A percentile compares a stretch with the other conserved stretches of the same genome.
Conservation (phyloP, 2,113 vertebrate genomes). For the Lonchura striata region DNA sequence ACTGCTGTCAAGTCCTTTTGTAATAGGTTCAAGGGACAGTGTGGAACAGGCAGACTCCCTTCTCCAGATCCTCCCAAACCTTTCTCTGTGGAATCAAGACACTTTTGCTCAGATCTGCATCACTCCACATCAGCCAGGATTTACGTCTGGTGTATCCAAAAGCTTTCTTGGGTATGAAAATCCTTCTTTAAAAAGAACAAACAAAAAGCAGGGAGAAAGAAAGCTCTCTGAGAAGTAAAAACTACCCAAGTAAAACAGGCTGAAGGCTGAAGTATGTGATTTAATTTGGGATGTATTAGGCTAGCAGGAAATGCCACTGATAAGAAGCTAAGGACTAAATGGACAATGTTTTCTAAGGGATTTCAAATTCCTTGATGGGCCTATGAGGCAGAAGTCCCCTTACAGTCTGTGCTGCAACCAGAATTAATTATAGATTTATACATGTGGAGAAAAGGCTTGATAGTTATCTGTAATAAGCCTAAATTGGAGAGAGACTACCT, state of each 20-base stretch:
- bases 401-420: neutral
- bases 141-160: neutral
- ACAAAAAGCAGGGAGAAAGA: neutral
- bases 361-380: constrained; percentile 38
- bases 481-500: constrained; percentile 17
- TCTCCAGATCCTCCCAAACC: neutral
- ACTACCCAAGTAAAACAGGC: neutral
- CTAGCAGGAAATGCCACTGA: constrained; percentile 48
- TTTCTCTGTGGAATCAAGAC: neutral
- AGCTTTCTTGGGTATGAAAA: neutral
- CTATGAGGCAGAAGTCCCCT: neutral
- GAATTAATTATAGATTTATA: constrained; percentile 34
- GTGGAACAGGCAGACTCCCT: neutral
- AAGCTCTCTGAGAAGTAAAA: neutral
- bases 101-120: neutral
- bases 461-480: constrained; percentile 28
- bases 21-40: neutral
- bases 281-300: constrained; percentile 37
- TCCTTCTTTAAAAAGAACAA: neutral
- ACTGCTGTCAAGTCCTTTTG: neutral
- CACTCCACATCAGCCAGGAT: neutral
- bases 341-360: constrained; percentile 1
- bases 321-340: constrained; percentile 57
- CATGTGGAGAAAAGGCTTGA: constrained; percentile 1
- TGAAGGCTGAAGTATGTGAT: constrained; percentile 20